Conservation (phyloP, 2,797 vertebrate species). For the Brachyalestes nurse region DNA sequence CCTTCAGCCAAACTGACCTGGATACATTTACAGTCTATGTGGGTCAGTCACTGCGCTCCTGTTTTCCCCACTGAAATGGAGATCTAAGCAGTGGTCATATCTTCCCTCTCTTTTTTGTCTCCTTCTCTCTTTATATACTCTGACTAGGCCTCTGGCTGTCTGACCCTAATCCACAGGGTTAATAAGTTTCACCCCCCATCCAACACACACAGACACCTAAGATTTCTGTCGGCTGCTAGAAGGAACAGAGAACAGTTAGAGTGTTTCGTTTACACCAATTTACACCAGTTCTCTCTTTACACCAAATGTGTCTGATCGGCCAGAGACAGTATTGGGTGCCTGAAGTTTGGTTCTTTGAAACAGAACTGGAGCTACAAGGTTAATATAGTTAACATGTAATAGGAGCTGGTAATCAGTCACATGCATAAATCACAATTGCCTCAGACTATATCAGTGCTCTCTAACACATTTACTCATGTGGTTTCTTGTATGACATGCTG, state of each 20-base stretch:
- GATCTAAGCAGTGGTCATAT: neutral
- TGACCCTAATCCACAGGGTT: neutral
- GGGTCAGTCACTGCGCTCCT: neutral
- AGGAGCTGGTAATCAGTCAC: too few species aligned
- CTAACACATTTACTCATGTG: too few species aligned
- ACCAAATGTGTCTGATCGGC: too few species aligned
- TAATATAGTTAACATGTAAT: too few species aligned
- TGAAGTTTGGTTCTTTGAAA: too few species aligned
- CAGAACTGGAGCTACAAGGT: too few species aligned
- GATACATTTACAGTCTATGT: conserved; percentile 3
- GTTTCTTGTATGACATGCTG: too few species aligned
- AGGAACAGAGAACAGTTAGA: neutral
- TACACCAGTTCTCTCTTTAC: too few species aligned
- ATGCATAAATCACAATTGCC: too few species aligned
- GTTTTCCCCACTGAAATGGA: neutral
- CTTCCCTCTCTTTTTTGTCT: neutral
- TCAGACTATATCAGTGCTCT: too few species aligned
- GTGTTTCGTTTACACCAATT: too few species aligned
- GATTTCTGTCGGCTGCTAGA: neutral
- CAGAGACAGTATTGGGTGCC: too few species aligned
- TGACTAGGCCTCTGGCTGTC: neutral
- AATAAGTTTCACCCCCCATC: neutral
- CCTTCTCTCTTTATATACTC: neutral
- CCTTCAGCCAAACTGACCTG: neutral
- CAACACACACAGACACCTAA: neutral